Conservation (phyloP, 2,113 vertebrate species). For the Oenanthe melanoleuca region DNA sequence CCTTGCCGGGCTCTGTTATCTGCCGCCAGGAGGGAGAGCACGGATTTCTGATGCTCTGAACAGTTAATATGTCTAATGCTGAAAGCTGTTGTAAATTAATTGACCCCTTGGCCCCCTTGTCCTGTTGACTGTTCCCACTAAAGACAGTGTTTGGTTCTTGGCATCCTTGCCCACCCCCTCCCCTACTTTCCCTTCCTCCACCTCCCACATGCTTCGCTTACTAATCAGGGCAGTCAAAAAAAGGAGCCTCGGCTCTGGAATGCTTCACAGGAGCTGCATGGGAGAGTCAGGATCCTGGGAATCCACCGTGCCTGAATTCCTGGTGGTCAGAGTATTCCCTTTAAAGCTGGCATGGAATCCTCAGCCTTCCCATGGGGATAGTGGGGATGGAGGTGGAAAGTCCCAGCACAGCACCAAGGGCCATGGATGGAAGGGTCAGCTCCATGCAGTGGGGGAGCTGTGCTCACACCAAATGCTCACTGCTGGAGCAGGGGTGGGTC, state of each 20-base stretch:
- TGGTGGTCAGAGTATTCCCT: background rate
- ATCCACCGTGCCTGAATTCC: background rate
- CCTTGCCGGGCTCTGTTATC: background rate
- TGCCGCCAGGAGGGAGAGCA: background rate
- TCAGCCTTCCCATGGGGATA: background rate
- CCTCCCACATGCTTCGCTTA: background rate
- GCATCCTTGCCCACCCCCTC: background rate
- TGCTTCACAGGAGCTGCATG: background rate
- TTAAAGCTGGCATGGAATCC: background rate
- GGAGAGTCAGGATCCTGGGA: background rate
- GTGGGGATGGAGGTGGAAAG: background rate
- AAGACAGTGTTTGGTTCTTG: background rate
- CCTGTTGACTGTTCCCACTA: slow-evolving; percentile 1
- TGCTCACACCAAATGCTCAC: rapidly evolving
- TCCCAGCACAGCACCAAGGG: background rate
- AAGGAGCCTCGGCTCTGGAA: background rate
- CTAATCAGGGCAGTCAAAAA: background rate
- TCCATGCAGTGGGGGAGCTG: rapidly evolving
- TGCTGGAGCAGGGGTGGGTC: rapidly evolving
- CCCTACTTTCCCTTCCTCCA: background rate
- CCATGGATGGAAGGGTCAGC: background rate
- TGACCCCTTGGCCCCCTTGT: slow-evolving; percentile 26
- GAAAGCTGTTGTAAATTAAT: slow-evolving; percentile 46
- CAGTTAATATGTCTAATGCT: background rate
- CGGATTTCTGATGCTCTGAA: background rate